Evolutionary conservation across 2,888 invertebrate genomes (phyloP), one percentile per base, ranked within the genome.

Genomic region (Steinernema hermaphroditum): DNA sequence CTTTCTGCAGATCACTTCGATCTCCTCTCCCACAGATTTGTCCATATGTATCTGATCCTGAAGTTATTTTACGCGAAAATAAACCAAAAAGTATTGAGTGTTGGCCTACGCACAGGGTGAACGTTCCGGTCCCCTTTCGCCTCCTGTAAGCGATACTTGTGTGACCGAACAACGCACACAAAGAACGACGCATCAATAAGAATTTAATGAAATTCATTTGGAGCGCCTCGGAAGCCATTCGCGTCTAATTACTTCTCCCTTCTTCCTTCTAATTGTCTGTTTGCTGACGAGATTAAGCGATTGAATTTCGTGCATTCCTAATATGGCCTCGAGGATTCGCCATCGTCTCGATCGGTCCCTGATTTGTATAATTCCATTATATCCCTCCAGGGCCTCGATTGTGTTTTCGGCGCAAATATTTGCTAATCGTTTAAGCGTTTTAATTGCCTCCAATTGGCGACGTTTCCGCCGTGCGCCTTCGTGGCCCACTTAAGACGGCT

Each of bases 271-370:
- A 54, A 54, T 54, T 54, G 54, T 54, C 54, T 54, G 54, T 54
- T 54, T 54, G 54, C 54, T 54, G 54, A 54, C 54, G 54, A 54
- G 54, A 54, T 54, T 54, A 54, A 54, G 54, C 54, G 54, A 54
- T 54, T 54, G 54, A 54, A 54, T 54, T 54, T 54, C 54, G 54
- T 27, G 54, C 54, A 27, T 4, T 16, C 54, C 54, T 54, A 54
- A 54, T 54, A 54, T 27, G 54, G 9, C 54, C 24, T 12, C 12
- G 12, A 22, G 37, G 37, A 37, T 37, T 37, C 46, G 46, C 19
- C 46, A 6, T 46, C 4, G 6, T n/a, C 46, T 46, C 46, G 49
- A 19, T 19, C 6, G 46, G 6, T 16, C 46, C n/a, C 19, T 27
- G 12, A 54, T 54, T 27, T 54, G 54, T 27, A 54, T 54, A 54